Percentiles rank a stretch among this genome's conserved stretches.
Conservation (phyloP, 1,140 invertebrate species). For the Drosophila pandora region DNA sequence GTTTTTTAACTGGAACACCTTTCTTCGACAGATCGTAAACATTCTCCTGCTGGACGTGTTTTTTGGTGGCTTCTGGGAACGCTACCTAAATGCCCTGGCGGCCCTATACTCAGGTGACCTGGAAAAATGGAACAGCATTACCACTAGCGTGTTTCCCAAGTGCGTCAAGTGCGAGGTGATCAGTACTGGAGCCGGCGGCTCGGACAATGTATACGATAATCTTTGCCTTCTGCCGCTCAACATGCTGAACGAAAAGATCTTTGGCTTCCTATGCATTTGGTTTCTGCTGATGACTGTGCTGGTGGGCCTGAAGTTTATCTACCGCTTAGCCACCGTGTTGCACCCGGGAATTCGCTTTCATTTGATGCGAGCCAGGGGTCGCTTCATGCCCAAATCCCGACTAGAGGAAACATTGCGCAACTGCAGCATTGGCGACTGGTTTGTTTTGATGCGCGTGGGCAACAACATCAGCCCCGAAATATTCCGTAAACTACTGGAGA, state of each 20-base stretch:
- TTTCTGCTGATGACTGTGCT: slow-evolving; percentile 88
- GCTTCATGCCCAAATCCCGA: slow-evolving; percentile 47
- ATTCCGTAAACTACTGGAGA: slow-evolving; percentile 85
- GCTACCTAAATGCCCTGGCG: slow-evolving; percentile 87
- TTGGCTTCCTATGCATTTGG: slow-evolving; percentile 92
- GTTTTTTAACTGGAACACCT: neutral
- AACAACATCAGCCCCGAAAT: slow-evolving; percentile 88
- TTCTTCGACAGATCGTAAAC: slow-evolving; percentile 84
- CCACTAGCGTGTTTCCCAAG: slow-evolving; percentile 88
- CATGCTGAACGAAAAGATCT: slow-evolving; percentile 92
- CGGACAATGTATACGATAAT: slow-evolving; percentile 86
- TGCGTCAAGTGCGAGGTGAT: slow-evolving; percentile 91
- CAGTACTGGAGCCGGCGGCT: slow-evolving; percentile 87
- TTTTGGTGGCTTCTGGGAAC: slow-evolving; percentile 89
- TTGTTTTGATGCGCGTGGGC: slow-evolving; percentile 87
- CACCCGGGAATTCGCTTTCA: slow-evolving; percentile 66
- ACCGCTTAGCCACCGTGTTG: slow-evolving; percentile 79
- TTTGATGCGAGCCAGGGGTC: slow-evolving; percentile 85
- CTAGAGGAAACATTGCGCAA: slow-evolving; percentile 39
- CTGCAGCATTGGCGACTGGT: slow-evolving; percentile 88
- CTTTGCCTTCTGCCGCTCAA: slow-evolving; percentile 91
- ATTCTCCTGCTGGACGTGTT: slow-evolving; percentile 89
- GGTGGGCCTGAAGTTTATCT: slow-evolving; percentile 87
- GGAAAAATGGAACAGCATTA: slow-evolving; percentile 85
- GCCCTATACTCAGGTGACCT: slow-evolving; percentile 83